Conservation (phyloP, 2,113 vertebrate species). For the Melanerpes aurifrons region DNA sequence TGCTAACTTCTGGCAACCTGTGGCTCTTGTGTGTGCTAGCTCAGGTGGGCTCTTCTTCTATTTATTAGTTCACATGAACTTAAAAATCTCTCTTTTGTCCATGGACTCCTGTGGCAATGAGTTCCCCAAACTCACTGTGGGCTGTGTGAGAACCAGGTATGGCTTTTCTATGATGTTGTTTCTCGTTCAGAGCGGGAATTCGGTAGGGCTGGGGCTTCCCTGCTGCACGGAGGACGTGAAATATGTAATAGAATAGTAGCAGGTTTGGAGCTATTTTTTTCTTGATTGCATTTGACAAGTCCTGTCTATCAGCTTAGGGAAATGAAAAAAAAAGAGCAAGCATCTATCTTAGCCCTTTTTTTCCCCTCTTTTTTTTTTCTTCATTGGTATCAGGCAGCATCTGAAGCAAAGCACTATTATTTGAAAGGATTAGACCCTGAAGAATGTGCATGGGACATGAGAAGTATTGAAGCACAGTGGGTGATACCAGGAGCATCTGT, state of each 20-base stretch:
- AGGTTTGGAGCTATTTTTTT: constrained; percentile 4
- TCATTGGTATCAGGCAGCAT: background rate
- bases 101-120: rapidly evolving
- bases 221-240: background rate
- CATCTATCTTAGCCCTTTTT: background rate
- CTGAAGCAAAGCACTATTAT: constrained; percentile 13
- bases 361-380: too few relatives aligned
- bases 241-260: background rate
- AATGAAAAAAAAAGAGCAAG: constrained; percentile 49
- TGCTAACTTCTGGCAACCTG: background rate
- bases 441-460: constrained; percentile 12
- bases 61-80: background rate
- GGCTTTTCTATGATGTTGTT: background rate
- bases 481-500: constrained; percentile 39
- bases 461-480: constrained; percentile 18
- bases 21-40: background rate
- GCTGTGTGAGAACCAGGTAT: background rate
- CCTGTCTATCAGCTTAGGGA: constrained; percentile 37
- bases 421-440: constrained; percentile 23
- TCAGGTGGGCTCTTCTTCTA: background rate
- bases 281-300: constrained; percentile 16
- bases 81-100: background rate
- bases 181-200: background rate
- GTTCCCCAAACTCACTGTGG: background rate
- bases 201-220: background rate